Evolutionary conservation across 2,888 invertebrate genomes (phyloP).

Genomic region (Heliconius ethilla): DNA sequence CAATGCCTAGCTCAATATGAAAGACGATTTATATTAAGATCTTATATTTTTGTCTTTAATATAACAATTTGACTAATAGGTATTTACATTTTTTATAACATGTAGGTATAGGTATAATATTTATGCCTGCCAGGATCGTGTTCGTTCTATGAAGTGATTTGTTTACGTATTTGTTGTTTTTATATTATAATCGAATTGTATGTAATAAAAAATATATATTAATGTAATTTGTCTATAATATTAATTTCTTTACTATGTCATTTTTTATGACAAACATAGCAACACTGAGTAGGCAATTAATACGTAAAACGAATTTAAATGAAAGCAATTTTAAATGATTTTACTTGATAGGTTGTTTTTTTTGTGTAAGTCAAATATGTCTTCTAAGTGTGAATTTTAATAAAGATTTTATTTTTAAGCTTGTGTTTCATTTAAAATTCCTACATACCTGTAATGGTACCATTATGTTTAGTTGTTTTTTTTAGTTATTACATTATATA

Average conservation of each 20-base stretch:
- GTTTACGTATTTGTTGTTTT: conserved; percentile 38
- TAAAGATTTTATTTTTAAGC: conserved; percentile 76
- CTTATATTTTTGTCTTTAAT: conserved; percentile 36
- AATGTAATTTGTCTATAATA: neutral
- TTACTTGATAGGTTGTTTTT: conserved; percentile 61
- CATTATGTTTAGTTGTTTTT: neutral
- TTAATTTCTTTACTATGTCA: neutral
- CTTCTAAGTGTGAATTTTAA: conserved; percentile 77
- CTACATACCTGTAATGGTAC: neutral
- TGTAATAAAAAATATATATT: neutral
- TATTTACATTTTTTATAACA: conserved; percentile 32
- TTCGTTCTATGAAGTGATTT: conserved; percentile 29
- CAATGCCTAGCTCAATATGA: conserved; percentile 66
- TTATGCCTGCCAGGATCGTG: conserved; percentile 37
- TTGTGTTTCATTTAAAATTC: conserved; percentile 15
- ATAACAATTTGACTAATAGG: conserved; percentile 28
- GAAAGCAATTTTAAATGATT: conserved; percentile 65
- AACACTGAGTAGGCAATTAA: conserved; percentile 20
- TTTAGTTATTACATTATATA: neutral
- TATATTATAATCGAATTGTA: neutral
- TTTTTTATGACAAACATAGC: neutral
- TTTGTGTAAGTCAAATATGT: conserved; percentile 67
- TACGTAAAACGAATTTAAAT: conserved; percentile 40
- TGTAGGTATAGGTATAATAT: conserved; percentile 34
- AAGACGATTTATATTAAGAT: conserved; percentile 48